Percentiles rank a stretch among this genome's conserved stretches.
Conservation (phyloP, 2,888 invertebrate species). For the Corythucha ciliata region DNA sequence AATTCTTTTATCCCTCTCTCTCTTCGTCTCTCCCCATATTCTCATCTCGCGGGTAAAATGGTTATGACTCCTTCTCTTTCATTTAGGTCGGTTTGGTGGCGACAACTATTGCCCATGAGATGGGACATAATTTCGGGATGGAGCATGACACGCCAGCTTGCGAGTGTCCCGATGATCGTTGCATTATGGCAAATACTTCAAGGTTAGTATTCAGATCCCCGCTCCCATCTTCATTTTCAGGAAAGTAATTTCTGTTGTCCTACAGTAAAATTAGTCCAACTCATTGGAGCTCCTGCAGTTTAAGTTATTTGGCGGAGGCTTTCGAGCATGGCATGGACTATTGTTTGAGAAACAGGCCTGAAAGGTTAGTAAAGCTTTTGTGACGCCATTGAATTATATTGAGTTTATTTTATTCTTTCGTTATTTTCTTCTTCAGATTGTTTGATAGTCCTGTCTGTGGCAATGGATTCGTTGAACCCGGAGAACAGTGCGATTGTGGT, state of each 20-base stretch:
- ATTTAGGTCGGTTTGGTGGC: constrained; percentile 64
- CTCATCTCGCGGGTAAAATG: too few species aligned
- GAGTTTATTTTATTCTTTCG: too few species aligned
- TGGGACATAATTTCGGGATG: constrained; percentile 99
- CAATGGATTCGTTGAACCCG: constrained; percentile 91
- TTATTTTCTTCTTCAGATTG: constrained; percentile 41
- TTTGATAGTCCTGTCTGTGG: constrained; percentile 85
- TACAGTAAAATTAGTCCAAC: constrained; percentile 54
- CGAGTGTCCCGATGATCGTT: constrained; percentile 75
- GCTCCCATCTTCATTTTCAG: too few species aligned
- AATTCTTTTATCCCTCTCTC: too few species aligned
- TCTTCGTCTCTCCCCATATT: too few species aligned
- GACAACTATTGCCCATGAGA: constrained; percentile 94
- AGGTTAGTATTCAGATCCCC: too few species aligned
- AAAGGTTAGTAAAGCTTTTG: constrained; percentile 44
- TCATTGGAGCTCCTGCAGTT: constrained; percentile 92
- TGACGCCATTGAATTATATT: too few species aligned
- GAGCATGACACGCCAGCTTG: constrained; percentile 88
- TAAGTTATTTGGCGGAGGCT: constrained; percentile 77
- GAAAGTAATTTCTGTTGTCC: too few species aligned
- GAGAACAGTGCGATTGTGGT: constrained; percentile 94
- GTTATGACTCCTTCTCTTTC: too few species aligned
- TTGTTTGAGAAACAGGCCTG: constrained; percentile 81
- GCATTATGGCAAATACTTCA: constrained; percentile 95
- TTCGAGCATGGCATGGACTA: constrained; percentile 97